These are phyloP conservation scores for Callipepla squamata DNA, from an alignment of 2,113 vertebrate genomes.

Conservation along the genomic window DNA sequence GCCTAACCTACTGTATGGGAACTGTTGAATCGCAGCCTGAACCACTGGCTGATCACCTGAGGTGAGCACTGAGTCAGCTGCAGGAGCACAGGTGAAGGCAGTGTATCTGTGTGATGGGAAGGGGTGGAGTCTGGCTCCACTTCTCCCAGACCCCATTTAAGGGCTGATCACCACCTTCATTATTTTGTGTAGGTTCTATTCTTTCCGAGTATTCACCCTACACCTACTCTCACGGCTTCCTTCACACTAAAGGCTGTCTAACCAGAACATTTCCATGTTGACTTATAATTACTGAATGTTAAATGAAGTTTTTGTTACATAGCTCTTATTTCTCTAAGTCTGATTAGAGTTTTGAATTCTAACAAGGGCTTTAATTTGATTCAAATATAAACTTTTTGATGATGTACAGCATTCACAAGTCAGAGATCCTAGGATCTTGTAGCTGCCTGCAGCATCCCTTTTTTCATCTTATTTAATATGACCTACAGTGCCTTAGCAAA, in stretches of 20 bases:
- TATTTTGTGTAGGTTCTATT: too few species aligned
- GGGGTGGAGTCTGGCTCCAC: too few species aligned
- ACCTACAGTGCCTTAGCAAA: not conserved
- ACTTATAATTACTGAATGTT: not conserved
- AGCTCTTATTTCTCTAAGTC: not conserved
- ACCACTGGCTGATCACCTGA: too few species aligned
- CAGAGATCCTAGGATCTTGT: not conserved
- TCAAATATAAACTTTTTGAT: not conserved
- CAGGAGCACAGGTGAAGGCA: too few species aligned
- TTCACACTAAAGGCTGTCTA: not conserved
- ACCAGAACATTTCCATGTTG: not conserved
- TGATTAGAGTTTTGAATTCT: not conserved
- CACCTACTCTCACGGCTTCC: not conserved
- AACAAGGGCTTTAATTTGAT: not conserved
- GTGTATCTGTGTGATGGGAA: too few species aligned
- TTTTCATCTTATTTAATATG: constrained; percentile 1
- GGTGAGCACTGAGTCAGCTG: too few species aligned
- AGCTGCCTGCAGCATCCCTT: not conserved
- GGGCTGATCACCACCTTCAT: too few species aligned
- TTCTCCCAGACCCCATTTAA: too few species aligned
- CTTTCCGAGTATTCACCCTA: too few species aligned
- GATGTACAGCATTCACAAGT: not conserved
- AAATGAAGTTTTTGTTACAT: not conserved
- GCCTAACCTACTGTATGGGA: not conserved
- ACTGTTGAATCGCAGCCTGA: too few species aligned